Percentiles rank a stretch among this genome's conserved stretches.
Conservation (phyloP, 2,888 invertebrate species). For the Chironomus riparius region DNA sequence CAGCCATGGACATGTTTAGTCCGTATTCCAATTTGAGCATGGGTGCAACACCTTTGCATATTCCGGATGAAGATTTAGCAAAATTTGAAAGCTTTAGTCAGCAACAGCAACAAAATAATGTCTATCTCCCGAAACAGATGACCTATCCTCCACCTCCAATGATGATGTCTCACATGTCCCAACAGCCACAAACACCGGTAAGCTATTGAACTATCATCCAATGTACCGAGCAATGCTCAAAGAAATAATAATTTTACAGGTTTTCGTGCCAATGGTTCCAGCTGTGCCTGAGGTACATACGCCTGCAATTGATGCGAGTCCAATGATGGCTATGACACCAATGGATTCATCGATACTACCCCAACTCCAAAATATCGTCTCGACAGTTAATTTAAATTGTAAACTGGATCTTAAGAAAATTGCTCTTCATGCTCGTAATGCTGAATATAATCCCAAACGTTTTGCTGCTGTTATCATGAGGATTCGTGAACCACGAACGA, state of each 20-base stretch:
- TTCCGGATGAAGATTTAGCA: constrained; percentile 84
- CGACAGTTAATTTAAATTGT: constrained; percentile 92
- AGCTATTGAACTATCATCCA: constrained; percentile 32
- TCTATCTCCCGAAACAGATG: constrained; percentile 57
- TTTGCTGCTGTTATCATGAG: constrained; percentile 99
- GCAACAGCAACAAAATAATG: constrained; percentile 48
- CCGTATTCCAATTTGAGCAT: background rate
- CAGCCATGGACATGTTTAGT: background rate
- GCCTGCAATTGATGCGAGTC: constrained; percentile 50
- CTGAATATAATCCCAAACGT: constrained; percentile 98
- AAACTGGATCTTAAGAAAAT: constrained; percentile 94
- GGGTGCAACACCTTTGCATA: constrained; percentile 56
- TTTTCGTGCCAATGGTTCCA: constrained; percentile 68
- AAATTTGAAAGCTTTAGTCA: constrained; percentile 51
- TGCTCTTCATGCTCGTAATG: constrained; percentile 94
- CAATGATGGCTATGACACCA: constrained; percentile 81
- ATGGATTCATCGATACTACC: constrained; percentile 91
- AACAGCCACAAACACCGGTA: constrained; percentile 86
- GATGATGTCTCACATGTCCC: constrained; percentile 60
- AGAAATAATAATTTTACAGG: background rate
- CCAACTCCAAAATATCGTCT: constrained; percentile 93
- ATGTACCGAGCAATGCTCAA: constrained; percentile 24
- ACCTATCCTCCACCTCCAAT: constrained; percentile 70
- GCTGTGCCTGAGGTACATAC: constrained; percentile 34
- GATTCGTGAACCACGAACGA: constrained; percentile 76